Conservation (phyloP, 1,140 invertebrate species). For the Lasaia peninsularis region DNA sequence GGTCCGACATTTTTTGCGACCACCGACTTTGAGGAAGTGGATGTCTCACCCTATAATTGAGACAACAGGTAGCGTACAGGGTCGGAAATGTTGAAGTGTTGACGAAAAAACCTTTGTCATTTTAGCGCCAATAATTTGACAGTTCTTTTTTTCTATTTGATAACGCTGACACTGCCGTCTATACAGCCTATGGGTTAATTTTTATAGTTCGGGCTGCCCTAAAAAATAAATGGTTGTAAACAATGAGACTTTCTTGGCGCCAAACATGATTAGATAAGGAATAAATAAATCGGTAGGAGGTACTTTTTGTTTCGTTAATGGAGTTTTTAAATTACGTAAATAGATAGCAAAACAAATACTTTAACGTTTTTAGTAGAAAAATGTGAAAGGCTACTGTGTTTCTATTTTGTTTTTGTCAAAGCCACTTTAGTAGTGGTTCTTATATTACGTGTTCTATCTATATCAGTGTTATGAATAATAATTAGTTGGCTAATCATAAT, state of each 20-base stretch:
- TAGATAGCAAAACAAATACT: too few species aligned
- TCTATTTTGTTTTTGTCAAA: too few species aligned
- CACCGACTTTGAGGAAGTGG: conserved; percentile 46
- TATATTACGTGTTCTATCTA: too few species aligned
- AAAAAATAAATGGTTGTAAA: conserved; percentile 5
- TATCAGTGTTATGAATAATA: too few species aligned
- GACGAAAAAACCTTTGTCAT: conserved; percentile 43
- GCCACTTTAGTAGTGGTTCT: too few species aligned
- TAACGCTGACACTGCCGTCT: neutral
- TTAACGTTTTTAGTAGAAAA: too few species aligned
- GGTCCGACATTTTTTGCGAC: conserved; percentile 31
- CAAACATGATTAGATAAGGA: neutral
- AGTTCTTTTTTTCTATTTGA: conserved; percentile 28
- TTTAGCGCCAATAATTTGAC: conserved; percentile 56
- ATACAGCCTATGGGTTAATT: neutral
- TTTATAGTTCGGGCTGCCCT: neutral
- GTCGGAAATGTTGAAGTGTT: conserved; percentile 41
- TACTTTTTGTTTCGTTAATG: neutral
- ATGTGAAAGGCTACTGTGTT: too few species aligned
- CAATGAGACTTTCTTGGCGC: neutral
- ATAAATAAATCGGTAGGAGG: neutral
- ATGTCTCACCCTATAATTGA: conserved; percentile 49
- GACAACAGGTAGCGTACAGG: conserved; percentile 42
- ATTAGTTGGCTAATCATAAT: too few species aligned
- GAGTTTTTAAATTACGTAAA: neutral